These are phyloP conservation scores for Eueides isabella DNA, from an alignment of 1,140 invertebrate genomes.

Conservation along the genomic window DNA sequence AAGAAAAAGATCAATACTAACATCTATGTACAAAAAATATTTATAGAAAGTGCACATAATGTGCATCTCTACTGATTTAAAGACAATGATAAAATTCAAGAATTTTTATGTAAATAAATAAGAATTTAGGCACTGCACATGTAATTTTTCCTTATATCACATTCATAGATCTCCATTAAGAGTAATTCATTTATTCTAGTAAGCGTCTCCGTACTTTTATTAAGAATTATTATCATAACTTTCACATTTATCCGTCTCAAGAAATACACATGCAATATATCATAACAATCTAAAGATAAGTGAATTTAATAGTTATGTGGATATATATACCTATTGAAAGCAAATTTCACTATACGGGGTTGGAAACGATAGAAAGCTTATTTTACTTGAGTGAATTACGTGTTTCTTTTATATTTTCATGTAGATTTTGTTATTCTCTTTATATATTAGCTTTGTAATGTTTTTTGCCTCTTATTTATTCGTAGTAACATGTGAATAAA, in stretches of 20 bases:
- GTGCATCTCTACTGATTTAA: constrained; percentile 58
- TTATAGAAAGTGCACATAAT: constrained; percentile 54
- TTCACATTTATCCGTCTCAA: constrained; percentile 28
- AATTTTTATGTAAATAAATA: constrained; percentile 65
- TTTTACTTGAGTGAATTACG: constrained; percentile 4
- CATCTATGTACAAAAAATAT: constrained; percentile 74
- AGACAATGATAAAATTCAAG: constrained; percentile 61
- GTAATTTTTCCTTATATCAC: constrained; percentile 71
- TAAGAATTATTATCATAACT: constrained; percentile 70
- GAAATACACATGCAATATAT: constrained; percentile 38
- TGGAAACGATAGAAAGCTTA: neutral
- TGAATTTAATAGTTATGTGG: neutral
- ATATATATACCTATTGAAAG: neutral
- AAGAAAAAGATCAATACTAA: constrained; percentile 71
- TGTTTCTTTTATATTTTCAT: neutral
- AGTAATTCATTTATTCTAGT: constrained; percentile 71
- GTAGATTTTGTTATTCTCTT: neutral
- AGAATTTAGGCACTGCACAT: constrained; percentile 79
- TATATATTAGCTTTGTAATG: neutral
- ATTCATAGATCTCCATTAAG: constrained; percentile 62
- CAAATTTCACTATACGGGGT: neutral
- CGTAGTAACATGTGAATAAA: neutral
- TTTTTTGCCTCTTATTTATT: neutral
- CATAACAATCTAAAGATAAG: neutral
- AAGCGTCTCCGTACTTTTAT: constrained; percentile 74